Percentiles rank a stretch among this genome's conserved stretches.
Evolutionary conservation across 2,113 vertebrate genomes (phyloP).

Genomic region (Xiphophorus hellerii): DNA sequence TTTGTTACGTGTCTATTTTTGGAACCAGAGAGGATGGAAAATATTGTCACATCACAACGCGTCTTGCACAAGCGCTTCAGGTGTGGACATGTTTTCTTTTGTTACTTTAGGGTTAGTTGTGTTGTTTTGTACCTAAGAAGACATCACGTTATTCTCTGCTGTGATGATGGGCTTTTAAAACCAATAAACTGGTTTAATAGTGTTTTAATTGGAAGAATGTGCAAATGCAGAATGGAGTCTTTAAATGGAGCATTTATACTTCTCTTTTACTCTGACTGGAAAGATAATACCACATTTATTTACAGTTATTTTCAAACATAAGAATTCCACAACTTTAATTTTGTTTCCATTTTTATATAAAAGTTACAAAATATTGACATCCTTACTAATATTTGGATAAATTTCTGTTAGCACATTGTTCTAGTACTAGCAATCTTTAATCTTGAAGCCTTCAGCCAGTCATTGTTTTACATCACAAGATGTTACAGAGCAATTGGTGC

Average conservation of each 20-base stretch:
- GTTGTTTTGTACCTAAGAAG: background rate
- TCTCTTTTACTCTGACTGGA: too few species aligned
- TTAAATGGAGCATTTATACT: too few species aligned
- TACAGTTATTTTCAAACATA: too few species aligned
- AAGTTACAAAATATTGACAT: too few species aligned
- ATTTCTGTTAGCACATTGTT: too few species aligned
- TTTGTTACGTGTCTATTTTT: background rate
- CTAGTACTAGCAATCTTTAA: background rate
- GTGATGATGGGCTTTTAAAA: slow-evolving; percentile 4
- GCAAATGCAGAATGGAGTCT: too few species aligned
- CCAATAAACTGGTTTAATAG: background rate
- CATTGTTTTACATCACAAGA: background rate
- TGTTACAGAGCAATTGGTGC: background rate
- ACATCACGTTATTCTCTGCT: background rate
- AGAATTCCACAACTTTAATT: too few species aligned
- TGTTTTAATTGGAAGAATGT: too few species aligned
- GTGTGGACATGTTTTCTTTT: slow-evolving; percentile 5
- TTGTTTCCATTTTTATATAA: too few species aligned
- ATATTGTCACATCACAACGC: background rate
- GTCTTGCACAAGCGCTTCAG: background rate
- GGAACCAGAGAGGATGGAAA: background rate
- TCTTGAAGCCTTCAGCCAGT: background rate
- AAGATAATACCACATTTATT: too few species aligned
- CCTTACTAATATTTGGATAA: too few species aligned
- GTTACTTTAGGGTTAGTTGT: background rate